Evolutionary conservation across 2,888 invertebrate genomes (phyloP).

Genomic region (Acrobasis consociella): DNA sequence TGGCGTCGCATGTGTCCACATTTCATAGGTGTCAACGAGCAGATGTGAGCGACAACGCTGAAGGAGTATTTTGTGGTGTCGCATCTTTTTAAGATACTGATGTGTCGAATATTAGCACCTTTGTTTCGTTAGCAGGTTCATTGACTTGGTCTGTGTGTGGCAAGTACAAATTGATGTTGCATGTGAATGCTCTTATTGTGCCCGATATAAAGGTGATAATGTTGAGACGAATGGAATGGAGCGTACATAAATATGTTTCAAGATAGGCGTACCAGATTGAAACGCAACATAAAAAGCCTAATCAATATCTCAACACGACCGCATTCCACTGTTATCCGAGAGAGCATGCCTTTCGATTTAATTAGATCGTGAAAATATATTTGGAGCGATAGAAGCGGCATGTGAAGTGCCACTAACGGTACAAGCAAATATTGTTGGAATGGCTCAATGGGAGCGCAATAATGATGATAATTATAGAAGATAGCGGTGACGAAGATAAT

Average conservation of each 20-base stretch:
- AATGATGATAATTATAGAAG: conserved; percentile 15
- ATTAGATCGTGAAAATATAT: conserved; percentile 61
- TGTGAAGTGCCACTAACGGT: conserved; percentile 20
- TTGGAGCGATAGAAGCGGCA: conserved; percentile 24
- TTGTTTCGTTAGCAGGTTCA: conserved; percentile 29
- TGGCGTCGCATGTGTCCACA: conserved; percentile 51
- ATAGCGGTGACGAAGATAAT: background rate
- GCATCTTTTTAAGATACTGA: conserved; percentile 43
- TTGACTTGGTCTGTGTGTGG: conserved; percentile 26
- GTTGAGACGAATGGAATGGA: conserved; percentile 17
- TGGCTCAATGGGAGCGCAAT: conserved; percentile 10
- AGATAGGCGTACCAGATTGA: conserved; percentile 29
- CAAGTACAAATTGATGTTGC: conserved; percentile 22
- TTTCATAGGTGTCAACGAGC: conserved; percentile 47
- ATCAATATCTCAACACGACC: conserved; percentile 66
- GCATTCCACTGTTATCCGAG: conserved; percentile 64
- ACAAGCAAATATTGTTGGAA: conserved; percentile 12
- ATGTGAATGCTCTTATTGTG: conserved; percentile 23
- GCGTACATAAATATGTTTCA: conserved; percentile 25
- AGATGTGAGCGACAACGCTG: conserved; percentile 54
- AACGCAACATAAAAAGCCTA: conserved; percentile 57
- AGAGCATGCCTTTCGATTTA: conserved; percentile 61
- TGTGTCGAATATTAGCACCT: conserved; percentile 40
- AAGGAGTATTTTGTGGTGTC: conserved; percentile 47
- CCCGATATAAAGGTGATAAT: conserved; percentile 19